Evolutionary conservation across 2,113 vertebrate species (phyloP), one percentile per base, ranked within the genome.

Genomic region (Mobula hypostoma): DNA sequence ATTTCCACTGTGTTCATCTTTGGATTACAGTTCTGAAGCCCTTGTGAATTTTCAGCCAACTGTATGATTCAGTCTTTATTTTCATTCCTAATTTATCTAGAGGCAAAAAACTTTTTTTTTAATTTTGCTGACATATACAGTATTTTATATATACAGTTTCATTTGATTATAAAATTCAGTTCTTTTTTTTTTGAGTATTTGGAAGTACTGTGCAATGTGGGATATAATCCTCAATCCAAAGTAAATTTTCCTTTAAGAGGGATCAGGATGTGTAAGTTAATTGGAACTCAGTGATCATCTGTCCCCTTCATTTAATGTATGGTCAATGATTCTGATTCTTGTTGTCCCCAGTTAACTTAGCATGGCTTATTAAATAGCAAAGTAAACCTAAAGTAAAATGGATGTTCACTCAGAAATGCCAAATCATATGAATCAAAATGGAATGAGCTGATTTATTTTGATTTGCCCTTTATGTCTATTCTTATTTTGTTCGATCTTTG

Each of bases 271-370:
- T 15, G 36, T n/a, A 70, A 70, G n/a, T n/a, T 68, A 36, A 70
- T 66, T 36, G n/a, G 29, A 91, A 70, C 29, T 91, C 1, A 91
- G 48, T 70, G 66, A 91, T 32, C n/a, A 91, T 91, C 63, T 90
- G n/a, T 66, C 9, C 63, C 21, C 14, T 91, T 91, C 88, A 70
- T 5, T 91, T 91, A 36, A 91, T 17, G 7, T 70, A 15, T 21
- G 66, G 32, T 91, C 61, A 91, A 91, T 91, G 63, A 70, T 91
- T 91, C 66, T 91, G 29, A 91, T 91, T 68, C n/a, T 19, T 36
- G 14, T 19, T 91, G 7, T 36, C 32, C 17, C 88, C 27, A 91
- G 66, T 70, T 91, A 36, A 9, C 63, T 40, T 70, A 91, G 11
- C 85, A 88, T 82, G 48, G 56, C n/a, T 66, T 90, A 19, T 15